These are phyloP conservation scores for Cheilosia urbana DNA, from an alignment of 2,888 invertebrate genomes.

Conservation along the genomic window DNA sequence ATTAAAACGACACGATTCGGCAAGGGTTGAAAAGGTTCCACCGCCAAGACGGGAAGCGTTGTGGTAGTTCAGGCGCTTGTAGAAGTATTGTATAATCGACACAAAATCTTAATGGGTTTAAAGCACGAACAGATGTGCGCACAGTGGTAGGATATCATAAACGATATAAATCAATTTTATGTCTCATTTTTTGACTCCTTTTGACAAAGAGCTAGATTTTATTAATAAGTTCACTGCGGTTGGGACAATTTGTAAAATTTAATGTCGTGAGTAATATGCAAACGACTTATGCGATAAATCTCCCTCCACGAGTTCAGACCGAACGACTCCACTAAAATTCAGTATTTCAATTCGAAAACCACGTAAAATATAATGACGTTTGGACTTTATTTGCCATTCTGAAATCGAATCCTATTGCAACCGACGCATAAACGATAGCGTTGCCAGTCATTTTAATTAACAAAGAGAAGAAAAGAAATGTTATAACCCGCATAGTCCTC, in stretches of 20 bases:
- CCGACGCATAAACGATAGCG: neutral
- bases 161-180: no score
- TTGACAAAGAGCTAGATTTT: neutral
- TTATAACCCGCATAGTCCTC: neutral
- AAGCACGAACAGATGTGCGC: neutral
- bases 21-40: neutral
- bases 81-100: neutral
- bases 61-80: neutral
- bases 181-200: neutral
- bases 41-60: neutral
- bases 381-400: neutral
- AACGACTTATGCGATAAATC: neutral
- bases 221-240: neutral
- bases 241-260: neutral
- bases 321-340: neutral
- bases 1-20: neutral
- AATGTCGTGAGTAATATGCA: neutral
- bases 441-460: conserved; percentile 21
- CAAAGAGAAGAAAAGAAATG: neutral
- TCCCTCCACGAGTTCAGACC: neutral
- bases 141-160: no score
- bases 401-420: conserved; percentile 9
- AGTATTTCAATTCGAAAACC: neutral
- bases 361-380: neutral
- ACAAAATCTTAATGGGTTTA: neutral